These are phyloP conservation scores for Imbricaverruca yamaguchii DNA, from an alignment of 2,888 invertebrate species.

Conservation along the genomic window DNA sequence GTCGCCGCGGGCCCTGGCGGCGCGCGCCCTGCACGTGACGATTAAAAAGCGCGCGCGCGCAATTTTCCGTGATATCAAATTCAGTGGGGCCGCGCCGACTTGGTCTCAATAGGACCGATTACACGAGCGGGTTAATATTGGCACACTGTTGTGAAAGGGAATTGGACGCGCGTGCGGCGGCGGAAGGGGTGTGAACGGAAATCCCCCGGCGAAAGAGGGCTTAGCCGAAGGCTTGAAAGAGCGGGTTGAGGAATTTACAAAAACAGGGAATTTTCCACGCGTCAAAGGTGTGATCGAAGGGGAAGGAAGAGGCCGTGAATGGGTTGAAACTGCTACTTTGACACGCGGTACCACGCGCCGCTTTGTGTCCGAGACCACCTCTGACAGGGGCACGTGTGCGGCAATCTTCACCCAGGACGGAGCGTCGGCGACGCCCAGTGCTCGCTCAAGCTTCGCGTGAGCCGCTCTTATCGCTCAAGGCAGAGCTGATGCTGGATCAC, in stretches of 20 bases:
- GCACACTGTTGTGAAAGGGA: constrained; percentile 18
- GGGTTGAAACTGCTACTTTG: constrained; percentile 13
- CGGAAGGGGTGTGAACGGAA: background rate
- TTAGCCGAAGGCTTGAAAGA: constrained; percentile 16
- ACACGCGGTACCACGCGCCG: background rate
- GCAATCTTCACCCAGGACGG: too few species aligned
- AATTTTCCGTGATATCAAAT: constrained; percentile 20
- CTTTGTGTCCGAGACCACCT: background rate
- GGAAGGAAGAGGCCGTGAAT: constrained; percentile 1
- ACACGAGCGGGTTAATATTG: constrained; percentile 19
- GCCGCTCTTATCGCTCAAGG: too few species aligned
- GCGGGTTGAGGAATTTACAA: background rate
- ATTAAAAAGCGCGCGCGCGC: background rate
- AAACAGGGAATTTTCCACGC: constrained; percentile 6
- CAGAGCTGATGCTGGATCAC: too few species aligned
- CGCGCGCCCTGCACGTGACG: constrained; percentile 1
- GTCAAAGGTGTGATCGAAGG: constrained; percentile 13
- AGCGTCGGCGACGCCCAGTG: too few species aligned
- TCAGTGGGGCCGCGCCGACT: background rate
- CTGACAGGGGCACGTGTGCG: background rate
- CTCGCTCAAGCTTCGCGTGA: too few species aligned
- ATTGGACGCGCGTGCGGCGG: constrained; percentile 16
- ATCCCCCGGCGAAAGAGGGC: background rate
- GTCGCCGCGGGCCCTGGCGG: background rate
- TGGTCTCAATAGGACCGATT: background rate